A percentile compares a stretch with the other conserved stretches of the same genome.
Evolutionary conservation across 2,113 vertebrate species (phyloP).

Genomic region (Platichthys flesus): DNA sequence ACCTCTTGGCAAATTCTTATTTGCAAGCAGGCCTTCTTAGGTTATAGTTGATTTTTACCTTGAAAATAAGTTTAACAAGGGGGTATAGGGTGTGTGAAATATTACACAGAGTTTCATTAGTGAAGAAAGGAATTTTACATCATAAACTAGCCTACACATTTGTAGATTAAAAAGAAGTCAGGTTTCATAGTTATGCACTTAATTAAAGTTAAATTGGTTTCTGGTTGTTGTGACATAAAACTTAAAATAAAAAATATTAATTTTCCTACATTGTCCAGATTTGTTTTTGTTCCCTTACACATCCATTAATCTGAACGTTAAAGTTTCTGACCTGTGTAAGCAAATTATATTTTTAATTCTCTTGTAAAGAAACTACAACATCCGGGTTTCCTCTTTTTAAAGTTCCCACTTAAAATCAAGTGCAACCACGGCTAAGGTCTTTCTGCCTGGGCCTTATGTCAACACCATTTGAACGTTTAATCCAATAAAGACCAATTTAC

Average conservation of each 20-base stretch:
- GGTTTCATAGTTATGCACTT: background rate
- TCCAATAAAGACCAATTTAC: conserved; percentile 80
- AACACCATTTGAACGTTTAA: conserved; percentile 73
- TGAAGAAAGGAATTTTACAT: background rate
- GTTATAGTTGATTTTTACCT: conserved; percentile 34
- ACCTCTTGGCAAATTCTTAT: conserved; percentile 71
- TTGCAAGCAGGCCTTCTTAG: conserved; percentile 60
- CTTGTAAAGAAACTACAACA: conserved; percentile 31
- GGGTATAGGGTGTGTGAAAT: background rate
- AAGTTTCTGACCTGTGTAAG: no score
- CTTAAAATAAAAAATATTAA: no score
- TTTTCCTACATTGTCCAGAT: no score
- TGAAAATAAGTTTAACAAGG: conserved; percentile 36
- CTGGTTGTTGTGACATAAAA: no score
- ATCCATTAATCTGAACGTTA: no score
- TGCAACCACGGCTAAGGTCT: conserved; percentile 21
- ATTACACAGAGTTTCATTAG: background rate
- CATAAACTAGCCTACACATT: no score
- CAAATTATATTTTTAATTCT: conserved; percentile 12
- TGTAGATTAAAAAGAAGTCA: no score
- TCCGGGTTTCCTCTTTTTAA: conserved; percentile 40
- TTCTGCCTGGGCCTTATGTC: conserved; percentile 61
- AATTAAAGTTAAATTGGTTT: no score
- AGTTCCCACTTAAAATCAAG: conserved; percentile 45
- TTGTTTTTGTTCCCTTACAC: no score